Evolutionary conservation across 2,888 invertebrate genomes (phyloP).

Genomic region (Acrocyrtus sp.): DNA sequence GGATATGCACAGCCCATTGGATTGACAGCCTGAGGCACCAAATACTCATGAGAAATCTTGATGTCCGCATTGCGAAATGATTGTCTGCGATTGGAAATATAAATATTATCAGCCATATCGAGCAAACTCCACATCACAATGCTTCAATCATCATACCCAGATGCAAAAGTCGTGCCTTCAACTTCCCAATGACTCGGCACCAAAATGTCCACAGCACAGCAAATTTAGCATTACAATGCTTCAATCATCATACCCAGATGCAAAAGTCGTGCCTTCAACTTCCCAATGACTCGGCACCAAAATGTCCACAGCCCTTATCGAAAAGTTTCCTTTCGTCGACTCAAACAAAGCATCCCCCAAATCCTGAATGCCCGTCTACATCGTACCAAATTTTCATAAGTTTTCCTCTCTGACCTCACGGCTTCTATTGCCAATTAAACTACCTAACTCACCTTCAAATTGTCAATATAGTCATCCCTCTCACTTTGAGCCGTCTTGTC

Average conservation of each 20-base stretch:
- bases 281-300: constrained; percentile 57
- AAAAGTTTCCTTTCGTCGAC: constrained; percentile 47
- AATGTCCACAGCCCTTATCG: constrained; percentile 51
- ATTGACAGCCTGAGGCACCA: constrained; percentile 45
- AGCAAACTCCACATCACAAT: no score
- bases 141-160: no score
- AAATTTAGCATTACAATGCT: no score
- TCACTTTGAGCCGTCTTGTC: constrained; percentile 38
- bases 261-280: constrained; percentile 16
- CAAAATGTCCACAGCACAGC: constrained; percentile 52
- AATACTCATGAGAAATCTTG: constrained; percentile 35
- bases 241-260: no score
- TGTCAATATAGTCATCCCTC: constrained; percentile 15
- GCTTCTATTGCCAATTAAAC: no score
- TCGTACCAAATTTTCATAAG: background rate
- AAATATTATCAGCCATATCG: no score
- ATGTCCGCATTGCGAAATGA: constrained; percentile 47
- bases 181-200: constrained; percentile 57
- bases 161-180: constrained; percentile 19
- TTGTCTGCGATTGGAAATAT: constrained; percentile 29
- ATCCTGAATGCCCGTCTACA: constrained; percentile 44
- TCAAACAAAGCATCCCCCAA: constrained; percentile 41
- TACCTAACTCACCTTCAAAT: constrained; percentile 11
- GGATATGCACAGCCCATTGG: constrained; percentile 55
- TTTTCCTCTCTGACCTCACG: no score